These are phyloP conservation scores for Hybognathus amarus DNA, from an alignment of 2,797 vertebrate species.

Conservation along the genomic window DNA sequence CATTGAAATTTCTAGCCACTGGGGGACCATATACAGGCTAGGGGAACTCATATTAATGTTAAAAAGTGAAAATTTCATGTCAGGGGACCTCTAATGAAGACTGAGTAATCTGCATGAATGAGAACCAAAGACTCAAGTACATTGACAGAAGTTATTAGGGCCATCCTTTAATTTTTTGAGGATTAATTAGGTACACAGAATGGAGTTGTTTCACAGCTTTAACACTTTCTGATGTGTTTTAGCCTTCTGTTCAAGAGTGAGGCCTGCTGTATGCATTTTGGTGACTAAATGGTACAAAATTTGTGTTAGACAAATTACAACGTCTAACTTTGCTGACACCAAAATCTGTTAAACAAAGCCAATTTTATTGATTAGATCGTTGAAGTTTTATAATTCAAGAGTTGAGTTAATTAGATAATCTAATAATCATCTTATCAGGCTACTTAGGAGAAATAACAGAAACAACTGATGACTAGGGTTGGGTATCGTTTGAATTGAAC, in stretches of 20 bases:
- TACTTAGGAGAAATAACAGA: neutral
- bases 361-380: neutral
- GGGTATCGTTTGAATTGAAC: too few relatives aligned
- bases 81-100: too few relatives aligned
- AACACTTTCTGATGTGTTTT: neutral
- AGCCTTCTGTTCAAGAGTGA: neutral
- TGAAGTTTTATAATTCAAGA: neutral
- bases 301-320: neutral
- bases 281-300: neutral
- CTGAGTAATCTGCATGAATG: neutral
- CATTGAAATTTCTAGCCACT: too few relatives aligned
- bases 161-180: neutral
- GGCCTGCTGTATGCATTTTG: neutral
- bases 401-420: neutral
- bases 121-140: neutral
- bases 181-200: neutral
- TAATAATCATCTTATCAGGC: neutral
- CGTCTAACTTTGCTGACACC: neutral
- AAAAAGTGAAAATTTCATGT: too few relatives aligned
- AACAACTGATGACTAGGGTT: neutral
- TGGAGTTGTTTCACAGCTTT: neutral
- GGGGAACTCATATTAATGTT: too few relatives aligned
- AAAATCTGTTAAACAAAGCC: neutral
- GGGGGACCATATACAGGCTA: too few relatives aligned
- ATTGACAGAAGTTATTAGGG: conserved; percentile 16